These are phyloP conservation scores for Rhodeus uyekii DNA, from an alignment of 2,797 vertebrate species.

Conservation along the genomic window DNA sequence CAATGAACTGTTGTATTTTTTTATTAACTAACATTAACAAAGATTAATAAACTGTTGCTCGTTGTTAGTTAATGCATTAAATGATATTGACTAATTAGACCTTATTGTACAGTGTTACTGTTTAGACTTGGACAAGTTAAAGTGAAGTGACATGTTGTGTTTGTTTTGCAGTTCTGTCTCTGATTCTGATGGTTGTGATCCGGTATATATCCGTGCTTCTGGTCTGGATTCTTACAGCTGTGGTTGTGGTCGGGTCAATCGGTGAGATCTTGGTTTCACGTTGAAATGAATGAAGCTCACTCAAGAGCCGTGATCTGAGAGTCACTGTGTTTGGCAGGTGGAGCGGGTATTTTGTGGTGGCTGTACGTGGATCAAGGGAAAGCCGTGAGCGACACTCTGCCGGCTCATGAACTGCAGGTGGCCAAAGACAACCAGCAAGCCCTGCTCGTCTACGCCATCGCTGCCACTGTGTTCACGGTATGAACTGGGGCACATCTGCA, in stretches of 20 bases:
- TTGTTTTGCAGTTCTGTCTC: conserved; percentile 84
- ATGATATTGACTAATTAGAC: background rate
- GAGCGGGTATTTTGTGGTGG: conserved; percentile 94
- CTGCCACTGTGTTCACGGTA: conserved; percentile 92
- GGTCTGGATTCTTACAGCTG: conserved; percentile 91
- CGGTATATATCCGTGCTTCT: conserved; percentile 94
- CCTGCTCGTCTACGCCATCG: conserved; percentile 89
- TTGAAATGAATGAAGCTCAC: background rate
- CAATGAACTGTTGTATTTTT: background rate
- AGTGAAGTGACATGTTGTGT: background rate
- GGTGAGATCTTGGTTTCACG: conserved; percentile 75
- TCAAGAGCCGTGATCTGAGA: background rate
- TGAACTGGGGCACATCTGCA: conserved; percentile 43
- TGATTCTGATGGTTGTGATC: conserved; percentile 96
- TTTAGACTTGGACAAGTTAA: background rate
- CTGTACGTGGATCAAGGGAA: conserved; percentile 86
- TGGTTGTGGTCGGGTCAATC: conserved; percentile 89
- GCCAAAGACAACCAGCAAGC: conserved; percentile 89
- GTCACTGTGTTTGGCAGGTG: conserved; percentile 72
- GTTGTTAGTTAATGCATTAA: background rate
- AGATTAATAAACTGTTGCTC: background rate
- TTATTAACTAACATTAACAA: background rate
- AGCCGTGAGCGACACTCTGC: conserved; percentile 66
- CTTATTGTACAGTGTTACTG: background rate
- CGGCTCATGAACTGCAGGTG: conserved; percentile 81